Conservation (phyloP, 2,797 vertebrate genomes). For the Chloroceryle inda region DNA sequence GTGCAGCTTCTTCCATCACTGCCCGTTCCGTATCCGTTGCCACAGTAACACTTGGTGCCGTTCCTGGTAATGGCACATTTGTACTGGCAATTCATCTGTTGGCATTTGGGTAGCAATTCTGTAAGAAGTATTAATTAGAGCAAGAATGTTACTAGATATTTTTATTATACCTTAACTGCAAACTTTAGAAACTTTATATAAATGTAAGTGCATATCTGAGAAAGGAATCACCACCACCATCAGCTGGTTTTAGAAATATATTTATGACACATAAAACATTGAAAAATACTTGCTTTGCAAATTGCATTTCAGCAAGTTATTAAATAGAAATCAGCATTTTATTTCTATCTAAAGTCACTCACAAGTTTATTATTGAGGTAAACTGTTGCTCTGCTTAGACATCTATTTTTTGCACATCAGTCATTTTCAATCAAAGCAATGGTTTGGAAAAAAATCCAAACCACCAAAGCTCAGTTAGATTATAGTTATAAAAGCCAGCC, state of each 20-base stretch:
- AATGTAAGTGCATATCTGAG: too few relatives aligned
- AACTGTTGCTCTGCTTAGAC: not conserved
- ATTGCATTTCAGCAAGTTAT: not conserved
- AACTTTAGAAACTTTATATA: not conserved
- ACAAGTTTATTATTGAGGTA: not conserved
- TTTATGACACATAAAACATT: not conserved
- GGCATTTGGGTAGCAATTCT: constrained; percentile 93
- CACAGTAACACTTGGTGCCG: constrained; percentile 92
- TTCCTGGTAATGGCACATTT: constrained; percentile 93
- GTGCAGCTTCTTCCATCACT: constrained; percentile 90
- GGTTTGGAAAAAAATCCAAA: not conserved
- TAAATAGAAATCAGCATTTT: not conserved
- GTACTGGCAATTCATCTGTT: constrained; percentile 91
- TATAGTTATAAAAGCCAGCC: not conserved
- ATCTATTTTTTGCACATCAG: not conserved
- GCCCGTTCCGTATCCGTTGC: constrained; percentile 90
- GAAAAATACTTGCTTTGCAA: not conserved
- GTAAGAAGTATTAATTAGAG: not conserved
- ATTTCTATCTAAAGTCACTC: not conserved
- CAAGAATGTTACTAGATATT: not conserved
- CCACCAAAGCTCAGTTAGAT: not conserved
- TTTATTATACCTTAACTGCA: not conserved
- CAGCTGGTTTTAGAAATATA: not conserved
- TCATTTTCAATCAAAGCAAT: not conserved
- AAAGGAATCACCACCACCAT: not conserved